A percentile compares a stretch with the other conserved stretches of the same genome.
Evolutionary conservation across 2,797 vertebrate genomes (phyloP).

Genomic region (Sebastes aleutianus): DNA sequence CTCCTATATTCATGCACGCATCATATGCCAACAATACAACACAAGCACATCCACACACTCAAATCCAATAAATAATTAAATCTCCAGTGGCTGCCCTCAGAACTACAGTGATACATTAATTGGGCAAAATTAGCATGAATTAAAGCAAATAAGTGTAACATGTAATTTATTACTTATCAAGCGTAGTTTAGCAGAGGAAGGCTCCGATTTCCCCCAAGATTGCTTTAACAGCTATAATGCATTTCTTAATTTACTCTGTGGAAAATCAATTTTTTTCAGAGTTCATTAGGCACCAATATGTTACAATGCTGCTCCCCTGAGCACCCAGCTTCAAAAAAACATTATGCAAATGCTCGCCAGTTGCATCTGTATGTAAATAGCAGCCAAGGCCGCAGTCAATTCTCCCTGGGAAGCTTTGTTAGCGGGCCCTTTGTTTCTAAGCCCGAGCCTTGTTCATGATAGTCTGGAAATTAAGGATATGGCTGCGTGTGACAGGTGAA

Average conservation of each 20-base stretch:
- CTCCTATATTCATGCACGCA: slow-evolving; percentile 7
- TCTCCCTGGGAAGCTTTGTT: slow-evolving; percentile 89
- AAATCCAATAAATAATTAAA: slow-evolving; percentile 99
- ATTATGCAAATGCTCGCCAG: slow-evolving; percentile 97
- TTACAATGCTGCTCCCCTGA: slow-evolving; percentile 98
- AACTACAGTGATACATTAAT: slow-evolving; percentile 99
- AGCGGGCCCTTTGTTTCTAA: slow-evolving; percentile 83
- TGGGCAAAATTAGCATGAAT: slow-evolving; percentile 99
- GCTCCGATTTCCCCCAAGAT: slow-evolving; percentile 99
- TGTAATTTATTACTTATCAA: slow-evolving; percentile 99
- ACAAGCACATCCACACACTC: slow-evolving; percentile 80
- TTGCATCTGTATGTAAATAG: slow-evolving; percentile 98
- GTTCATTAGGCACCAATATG: slow-evolving; percentile 99
- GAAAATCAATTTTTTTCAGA: slow-evolving; percentile 99
- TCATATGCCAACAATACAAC: slow-evolving; percentile 55
- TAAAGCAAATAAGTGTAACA: slow-evolving; percentile 99
- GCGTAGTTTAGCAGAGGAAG: slow-evolving; percentile 96
- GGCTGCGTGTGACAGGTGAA: slow-evolving; percentile 58
- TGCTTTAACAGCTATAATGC: slow-evolving; percentile 99
- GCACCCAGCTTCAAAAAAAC: slow-evolving; percentile 91
- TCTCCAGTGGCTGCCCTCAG: slow-evolving; percentile 97
- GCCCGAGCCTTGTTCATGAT: slow-evolving; percentile 71
- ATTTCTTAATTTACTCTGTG: slow-evolving; percentile 99
- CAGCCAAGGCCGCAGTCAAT: slow-evolving; percentile 89
- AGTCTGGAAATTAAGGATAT: slow-evolving; percentile 72